Evolutionary conservation across 2,113 vertebrate genomes (phyloP).

Genomic region (Struthidea cinerea): DNA sequence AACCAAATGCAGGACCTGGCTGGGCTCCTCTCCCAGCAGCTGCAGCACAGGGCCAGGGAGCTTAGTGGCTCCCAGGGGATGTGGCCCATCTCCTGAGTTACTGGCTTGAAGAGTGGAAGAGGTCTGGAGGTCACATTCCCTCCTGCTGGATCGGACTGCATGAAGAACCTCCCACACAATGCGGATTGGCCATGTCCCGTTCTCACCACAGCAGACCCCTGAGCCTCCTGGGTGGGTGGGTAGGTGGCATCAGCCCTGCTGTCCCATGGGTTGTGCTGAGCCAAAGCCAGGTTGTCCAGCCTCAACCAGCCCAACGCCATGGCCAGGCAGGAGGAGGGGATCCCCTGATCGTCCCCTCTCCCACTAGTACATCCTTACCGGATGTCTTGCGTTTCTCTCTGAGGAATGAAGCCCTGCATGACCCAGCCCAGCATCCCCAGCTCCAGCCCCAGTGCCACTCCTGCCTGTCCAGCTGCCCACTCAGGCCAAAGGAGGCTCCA

Average conservation of each 20-base stretch:
- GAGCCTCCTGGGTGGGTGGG: background rate
- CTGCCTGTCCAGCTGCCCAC: background rate
- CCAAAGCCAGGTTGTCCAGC: background rate
- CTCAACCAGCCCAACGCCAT: background rate
- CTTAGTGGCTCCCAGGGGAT: background rate
- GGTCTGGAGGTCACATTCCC: background rate
- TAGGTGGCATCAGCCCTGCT: background rate
- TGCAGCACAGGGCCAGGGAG: background rate
- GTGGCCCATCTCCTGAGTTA: accelerated
- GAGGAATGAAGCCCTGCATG: background rate
- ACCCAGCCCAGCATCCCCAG: background rate
- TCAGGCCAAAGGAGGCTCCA: background rate
- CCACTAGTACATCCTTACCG: background rate
- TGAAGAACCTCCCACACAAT: background rate
- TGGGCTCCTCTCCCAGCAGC: background rate
- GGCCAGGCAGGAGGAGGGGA: background rate
- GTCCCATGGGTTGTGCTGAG: background rate
- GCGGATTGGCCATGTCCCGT: background rate
- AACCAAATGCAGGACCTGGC: background rate
- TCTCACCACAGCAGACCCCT: background rate
- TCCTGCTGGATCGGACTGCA: background rate
- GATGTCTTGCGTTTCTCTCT: background rate
- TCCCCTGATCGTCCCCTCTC: accelerated
- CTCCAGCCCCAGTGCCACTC: background rate
- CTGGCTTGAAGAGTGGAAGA: background rate